Percentiles rank a stretch among this genome's conserved stretches.
Conservation (phyloP, 2,113 vertebrate species). For the Scortum barcoo region DNA sequence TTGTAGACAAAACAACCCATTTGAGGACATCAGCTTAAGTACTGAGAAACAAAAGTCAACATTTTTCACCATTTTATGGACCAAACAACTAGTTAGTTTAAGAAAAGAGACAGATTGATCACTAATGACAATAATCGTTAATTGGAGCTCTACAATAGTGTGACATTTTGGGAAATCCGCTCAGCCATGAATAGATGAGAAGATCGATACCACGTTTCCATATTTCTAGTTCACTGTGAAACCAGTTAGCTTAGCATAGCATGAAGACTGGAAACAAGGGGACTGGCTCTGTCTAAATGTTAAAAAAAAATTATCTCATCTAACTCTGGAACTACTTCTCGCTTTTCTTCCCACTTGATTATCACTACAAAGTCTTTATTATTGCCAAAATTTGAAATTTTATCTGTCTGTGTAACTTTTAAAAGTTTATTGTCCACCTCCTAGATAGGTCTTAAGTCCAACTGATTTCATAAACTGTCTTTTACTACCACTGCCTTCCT, state of each 20-base stretch:
- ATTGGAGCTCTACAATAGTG: neutral
- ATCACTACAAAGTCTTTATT: neutral
- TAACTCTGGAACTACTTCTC: neutral
- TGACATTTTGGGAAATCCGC: neutral
- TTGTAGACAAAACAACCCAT: too few species aligned
- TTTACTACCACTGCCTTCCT: neutral
- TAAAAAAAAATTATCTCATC: neutral
- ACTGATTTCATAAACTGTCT: neutral
- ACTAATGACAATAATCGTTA: too few species aligned
- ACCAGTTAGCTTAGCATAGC: neutral
- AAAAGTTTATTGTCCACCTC: neutral
- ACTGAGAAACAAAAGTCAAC: too few species aligned
- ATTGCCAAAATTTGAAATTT: neutral
- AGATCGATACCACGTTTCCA: neutral
- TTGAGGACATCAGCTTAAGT: too few species aligned
- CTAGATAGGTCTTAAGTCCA: neutral
- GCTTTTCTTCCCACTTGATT: neutral
- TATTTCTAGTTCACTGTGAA: neutral
- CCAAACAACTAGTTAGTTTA: too few species aligned
- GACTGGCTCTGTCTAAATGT: neutral
- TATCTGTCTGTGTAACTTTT: neutral
- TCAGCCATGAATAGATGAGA: neutral
- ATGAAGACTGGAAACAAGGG: neutral
- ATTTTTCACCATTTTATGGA: too few species aligned
- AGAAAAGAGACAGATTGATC: too few species aligned